Percentiles rank a stretch among this genome's conserved stretches.
phyloP scores from a whole-genome alignment of 2,113 vertebrate genomes.

The Osmerus mordax region DNA sequence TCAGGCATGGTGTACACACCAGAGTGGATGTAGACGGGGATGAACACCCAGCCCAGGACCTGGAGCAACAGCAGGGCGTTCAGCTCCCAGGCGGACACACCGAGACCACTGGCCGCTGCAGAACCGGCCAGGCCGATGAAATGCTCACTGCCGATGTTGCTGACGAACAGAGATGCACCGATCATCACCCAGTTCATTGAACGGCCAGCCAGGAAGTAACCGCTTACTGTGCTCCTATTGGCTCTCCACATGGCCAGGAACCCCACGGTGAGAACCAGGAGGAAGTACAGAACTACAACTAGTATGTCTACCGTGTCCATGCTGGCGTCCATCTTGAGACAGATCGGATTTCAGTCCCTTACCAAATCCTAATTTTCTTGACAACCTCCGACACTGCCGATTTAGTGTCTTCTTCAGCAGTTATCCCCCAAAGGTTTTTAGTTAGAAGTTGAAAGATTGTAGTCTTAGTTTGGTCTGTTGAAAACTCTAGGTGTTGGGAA shows the following conservation, averaged over 20 bases:
- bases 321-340: constrained; percentile 65
- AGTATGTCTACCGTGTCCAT: constrained; percentile 87
- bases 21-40: constrained; percentile 86
- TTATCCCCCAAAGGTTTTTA: too few relatives aligned
- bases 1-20: constrained; percentile 89
- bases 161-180: constrained; percentile 89
- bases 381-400: background rate
- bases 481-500: background rate
- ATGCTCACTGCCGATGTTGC: constrained; percentile 93
- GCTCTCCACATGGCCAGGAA: constrained; percentile 89
- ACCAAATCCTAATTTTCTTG: background rate
- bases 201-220: constrained; percentile 89
- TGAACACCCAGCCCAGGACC: constrained; percentile 88
- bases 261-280: constrained; percentile 85
- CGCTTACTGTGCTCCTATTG: constrained; percentile 85
- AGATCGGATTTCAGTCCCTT: background rate
- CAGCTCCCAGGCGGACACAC: constrained; percentile 90
- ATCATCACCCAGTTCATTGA: constrained; percentile 86
- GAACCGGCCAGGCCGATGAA: constrained; percentile 91
- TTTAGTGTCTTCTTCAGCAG: too few relatives aligned
- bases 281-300: constrained; percentile 86
- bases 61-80: constrained; percentile 88
- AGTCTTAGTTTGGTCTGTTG: background rate
- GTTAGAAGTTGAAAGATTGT: too few relatives aligned
- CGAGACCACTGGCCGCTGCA: constrained; percentile 87